Percentiles rank a stretch among this genome's conserved stretches.
Evolutionary conservation across 1,140 invertebrate genomes (phyloP).

Genomic region (Hyposmocoma kahamanoa): DNA sequence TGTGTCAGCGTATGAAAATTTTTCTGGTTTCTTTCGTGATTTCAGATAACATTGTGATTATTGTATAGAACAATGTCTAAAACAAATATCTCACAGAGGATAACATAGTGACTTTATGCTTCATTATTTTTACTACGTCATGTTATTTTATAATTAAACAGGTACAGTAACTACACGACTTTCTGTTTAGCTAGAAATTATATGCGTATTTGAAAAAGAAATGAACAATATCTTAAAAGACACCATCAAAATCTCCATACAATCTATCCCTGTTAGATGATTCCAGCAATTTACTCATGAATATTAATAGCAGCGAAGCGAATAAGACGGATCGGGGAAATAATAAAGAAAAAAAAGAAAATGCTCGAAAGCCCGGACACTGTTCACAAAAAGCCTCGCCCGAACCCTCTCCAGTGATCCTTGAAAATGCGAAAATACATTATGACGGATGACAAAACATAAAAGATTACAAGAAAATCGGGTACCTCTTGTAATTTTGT

Average conservation of each 20-base stretch:
- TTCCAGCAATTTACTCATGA: constrained; percentile 65
- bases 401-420: constrained; percentile 40
- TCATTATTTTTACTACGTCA: too few species aligned
- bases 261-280: constrained; percentile 23
- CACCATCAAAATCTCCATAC: too few species aligned
- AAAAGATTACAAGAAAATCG: constrained; percentile 27
- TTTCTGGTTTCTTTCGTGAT: constrained; percentile 1
- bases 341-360: constrained; percentile 15
- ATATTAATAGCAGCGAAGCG: constrained; percentile 51
- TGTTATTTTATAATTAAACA: too few species aligned
- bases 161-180: too few species aligned
- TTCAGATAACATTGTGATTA: neutral
- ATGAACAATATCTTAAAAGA: too few species aligned
- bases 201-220: too few species aligned
- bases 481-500: constrained; percentile 36
- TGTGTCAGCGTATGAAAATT: constrained; percentile 14
- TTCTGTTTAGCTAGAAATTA: too few species aligned
- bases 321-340: constrained; percentile 24
- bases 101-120: too few species aligned
- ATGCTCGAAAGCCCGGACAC: constrained; percentile 25
- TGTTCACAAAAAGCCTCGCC: constrained; percentile 39
- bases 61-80: too few species aligned
- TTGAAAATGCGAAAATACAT: constrained; percentile 53
- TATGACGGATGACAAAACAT: constrained; percentile 59
- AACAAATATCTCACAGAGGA: too few species aligned